These are phyloP conservation scores for Vireo griseus DNA, from an alignment of 2,797 vertebrate species.

Conservation along the genomic window DNA sequence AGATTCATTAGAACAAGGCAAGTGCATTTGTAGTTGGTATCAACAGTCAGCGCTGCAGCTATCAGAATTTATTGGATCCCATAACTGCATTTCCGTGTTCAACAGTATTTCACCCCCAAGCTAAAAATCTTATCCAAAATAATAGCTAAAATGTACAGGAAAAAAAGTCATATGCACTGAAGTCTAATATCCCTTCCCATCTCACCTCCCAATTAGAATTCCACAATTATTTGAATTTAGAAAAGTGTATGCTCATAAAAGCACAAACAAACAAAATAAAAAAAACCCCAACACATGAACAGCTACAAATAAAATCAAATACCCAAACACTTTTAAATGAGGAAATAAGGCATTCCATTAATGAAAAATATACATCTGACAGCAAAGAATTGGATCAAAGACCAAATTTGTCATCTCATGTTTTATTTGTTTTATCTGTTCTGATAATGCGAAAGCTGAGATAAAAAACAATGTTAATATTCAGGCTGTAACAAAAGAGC, in stretches of 20 bases:
- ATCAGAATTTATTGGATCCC: neutral
- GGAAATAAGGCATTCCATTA: neutral
- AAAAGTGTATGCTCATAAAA: neutral
- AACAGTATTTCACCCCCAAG: fast-evolving
- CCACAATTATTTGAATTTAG: neutral
- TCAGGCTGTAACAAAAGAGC: neutral
- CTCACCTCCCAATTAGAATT: neutral
- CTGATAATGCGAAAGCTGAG: neutral
- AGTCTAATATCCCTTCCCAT: neutral
- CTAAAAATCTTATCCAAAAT: neutral
- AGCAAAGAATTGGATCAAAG: neutral
- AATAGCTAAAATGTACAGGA: neutral
- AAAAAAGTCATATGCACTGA: neutral
- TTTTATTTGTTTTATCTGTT: neutral
- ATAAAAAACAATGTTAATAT: neutral
- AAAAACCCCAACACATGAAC: neutral
- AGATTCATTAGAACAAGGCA: neutral
- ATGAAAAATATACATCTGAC: neutral
- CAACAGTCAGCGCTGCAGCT: neutral
- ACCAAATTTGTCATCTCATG: neutral
- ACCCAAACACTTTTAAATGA: neutral
- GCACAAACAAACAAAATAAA: neutral
- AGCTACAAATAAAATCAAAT: neutral
- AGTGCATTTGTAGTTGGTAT: neutral
- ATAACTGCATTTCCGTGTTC: neutral